Evolutionary conservation across 2,797 vertebrate species (phyloP).

Genomic region (Pachyuromys duprasi): DNA sequence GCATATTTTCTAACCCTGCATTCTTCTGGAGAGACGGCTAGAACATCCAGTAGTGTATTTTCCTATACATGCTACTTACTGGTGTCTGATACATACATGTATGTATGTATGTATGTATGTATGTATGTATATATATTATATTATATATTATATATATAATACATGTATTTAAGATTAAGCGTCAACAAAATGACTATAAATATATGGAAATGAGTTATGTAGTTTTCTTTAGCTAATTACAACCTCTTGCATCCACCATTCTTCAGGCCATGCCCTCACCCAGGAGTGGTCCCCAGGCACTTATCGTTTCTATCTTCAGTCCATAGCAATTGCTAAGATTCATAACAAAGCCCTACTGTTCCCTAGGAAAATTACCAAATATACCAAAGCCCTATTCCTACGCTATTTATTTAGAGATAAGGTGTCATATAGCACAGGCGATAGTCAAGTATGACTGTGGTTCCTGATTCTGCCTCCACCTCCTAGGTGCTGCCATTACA

Average conservation of each 20-base stretch:
- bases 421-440: neutral
- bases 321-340: constrained; percentile 12
- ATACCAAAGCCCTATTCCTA: constrained; percentile 20
- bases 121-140: too few species aligned
- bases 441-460: neutral
- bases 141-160: too few species aligned
- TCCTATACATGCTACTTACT: neutral
- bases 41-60: neutral
- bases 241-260: neutral
- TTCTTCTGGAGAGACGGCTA: neutral
- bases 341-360: constrained; percentile 44
- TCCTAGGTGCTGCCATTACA: neutral
- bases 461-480: neutral
- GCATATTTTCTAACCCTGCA: constrained; percentile 12
- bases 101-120: neutral
- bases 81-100: neutral
- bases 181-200: constrained; percentile 32
- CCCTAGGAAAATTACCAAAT: neutral
- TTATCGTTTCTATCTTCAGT: neutral
- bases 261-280: too few species aligned
- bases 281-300: too few species aligned
- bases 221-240: constrained; percentile 43
- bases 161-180: constrained; percentile 21
- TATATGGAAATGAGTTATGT: constrained; percentile 14
- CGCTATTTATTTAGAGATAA: neutral